Conservation (phyloP, 2,888 invertebrate species). For the Resseliella maxima region DNA sequence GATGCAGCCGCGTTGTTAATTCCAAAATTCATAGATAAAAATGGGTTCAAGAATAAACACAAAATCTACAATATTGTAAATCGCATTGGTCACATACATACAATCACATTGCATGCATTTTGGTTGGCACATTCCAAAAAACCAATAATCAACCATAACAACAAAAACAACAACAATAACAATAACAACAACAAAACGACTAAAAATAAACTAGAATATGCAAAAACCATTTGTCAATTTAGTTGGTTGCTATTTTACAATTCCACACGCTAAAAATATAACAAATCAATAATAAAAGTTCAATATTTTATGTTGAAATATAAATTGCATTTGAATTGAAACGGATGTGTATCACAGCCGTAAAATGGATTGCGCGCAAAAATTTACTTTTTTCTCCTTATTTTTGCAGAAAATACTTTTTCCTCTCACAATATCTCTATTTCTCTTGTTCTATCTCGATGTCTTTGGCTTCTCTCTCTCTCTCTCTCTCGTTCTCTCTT, state of each 20-base stretch:
- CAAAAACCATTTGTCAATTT: slow-evolving; percentile 38
- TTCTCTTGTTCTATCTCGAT: too few relatives aligned
- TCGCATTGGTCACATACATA: neutral
- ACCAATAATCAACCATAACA: neutral
- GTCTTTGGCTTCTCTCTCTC: too few relatives aligned
- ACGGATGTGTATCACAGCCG: neutral
- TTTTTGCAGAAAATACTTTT: too few relatives aligned
- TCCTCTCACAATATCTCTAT: too few relatives aligned
- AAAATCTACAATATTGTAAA: neutral
- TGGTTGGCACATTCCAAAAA: neutral
- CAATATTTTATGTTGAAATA: slow-evolving; percentile 38
- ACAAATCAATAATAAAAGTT: slow-evolving; percentile 44
- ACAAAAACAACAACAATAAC: too few relatives aligned
- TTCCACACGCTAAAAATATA: neutral
- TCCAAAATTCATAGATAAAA: slow-evolving; percentile 26
- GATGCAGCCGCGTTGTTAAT: neutral
- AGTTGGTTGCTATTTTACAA: neutral
- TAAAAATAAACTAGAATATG: neutral
- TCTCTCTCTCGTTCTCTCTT: too few relatives aligned
- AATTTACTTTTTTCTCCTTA: too few relatives aligned
- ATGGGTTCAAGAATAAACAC: slow-evolving; percentile 8
- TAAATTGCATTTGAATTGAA: neutral
- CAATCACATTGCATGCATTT: neutral
- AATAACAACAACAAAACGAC: too few relatives aligned
- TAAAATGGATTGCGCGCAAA: neutral